A percentile compares a stretch with the other conserved stretches of the same genome.
These are phyloP conservation scores for Neolamprologus falcicula DNA, from an alignment of 2,113 vertebrate species.

Conservation along the genomic window DNA sequence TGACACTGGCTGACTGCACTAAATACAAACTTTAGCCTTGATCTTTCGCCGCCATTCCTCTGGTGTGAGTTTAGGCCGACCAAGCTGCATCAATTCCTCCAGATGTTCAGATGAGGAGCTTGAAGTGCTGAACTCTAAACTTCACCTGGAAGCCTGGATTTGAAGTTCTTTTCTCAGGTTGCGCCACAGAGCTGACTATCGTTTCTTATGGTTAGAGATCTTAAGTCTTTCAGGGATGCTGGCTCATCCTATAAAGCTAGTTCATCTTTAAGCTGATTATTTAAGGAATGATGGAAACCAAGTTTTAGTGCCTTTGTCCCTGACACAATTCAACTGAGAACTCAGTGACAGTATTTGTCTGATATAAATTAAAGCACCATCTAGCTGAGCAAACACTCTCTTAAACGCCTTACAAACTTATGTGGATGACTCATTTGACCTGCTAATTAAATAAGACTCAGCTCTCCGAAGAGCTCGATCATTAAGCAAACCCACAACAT, in stretches of 20 bases:
- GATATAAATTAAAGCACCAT: background rate
- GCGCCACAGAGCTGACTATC: background rate
- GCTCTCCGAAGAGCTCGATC: background rate
- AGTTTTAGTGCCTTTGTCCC: background rate
- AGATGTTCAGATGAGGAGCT: background rate
- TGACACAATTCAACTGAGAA: accelerated
- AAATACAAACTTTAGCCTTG: background rate
- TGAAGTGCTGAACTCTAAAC: background rate
- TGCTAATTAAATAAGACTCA: background rate
- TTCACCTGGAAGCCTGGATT: background rate
- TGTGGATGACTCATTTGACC: background rate
- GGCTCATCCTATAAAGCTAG: background rate
- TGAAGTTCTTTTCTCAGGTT: background rate
- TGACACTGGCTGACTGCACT: background rate
- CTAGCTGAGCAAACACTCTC: accelerated
- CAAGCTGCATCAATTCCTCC: accelerated
- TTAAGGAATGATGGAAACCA: accelerated
- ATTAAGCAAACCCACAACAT: background rate
- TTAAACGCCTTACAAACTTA: accelerated
- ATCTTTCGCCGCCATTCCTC: background rate
- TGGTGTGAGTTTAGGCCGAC: background rate
- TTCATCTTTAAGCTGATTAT: background rate
- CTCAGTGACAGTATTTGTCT: background rate
- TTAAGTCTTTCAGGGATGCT: background rate
- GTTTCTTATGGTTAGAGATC: background rate